Evolutionary conservation across 64 coral and sea anemone genomes (phyloP).

Genomic region (Trachythela sp.): DNA sequence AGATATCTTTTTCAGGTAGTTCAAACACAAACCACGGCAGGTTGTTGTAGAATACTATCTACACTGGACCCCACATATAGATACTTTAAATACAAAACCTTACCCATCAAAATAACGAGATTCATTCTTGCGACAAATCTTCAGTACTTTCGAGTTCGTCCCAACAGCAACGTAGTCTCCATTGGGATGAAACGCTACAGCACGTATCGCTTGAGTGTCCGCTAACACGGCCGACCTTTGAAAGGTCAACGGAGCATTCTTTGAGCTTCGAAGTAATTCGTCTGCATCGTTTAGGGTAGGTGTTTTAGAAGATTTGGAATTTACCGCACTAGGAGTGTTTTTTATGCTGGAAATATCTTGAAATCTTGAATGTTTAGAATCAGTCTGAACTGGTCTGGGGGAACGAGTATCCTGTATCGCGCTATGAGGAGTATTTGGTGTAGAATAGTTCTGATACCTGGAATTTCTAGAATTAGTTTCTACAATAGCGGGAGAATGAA

Average conservation of each 20-base stretch:
- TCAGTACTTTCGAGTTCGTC: conserved; percentile 82
- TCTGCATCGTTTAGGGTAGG: background rate
- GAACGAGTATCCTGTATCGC: background rate
- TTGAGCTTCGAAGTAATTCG: background rate
- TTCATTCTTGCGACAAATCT: conserved; percentile 43
- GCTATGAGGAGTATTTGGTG: too few species aligned
- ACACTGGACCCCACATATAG: too few species aligned
- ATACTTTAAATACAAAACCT: too few species aligned
- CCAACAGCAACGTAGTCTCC: conserved; percentile 92
- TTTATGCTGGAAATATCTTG: background rate
- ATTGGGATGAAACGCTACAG: conserved; percentile 84
- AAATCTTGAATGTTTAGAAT: background rate
- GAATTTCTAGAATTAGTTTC: too few species aligned
- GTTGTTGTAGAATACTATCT: too few species aligned
- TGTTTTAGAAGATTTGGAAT: background rate
- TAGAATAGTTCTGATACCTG: too few species aligned
- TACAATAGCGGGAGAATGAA: too few species aligned
- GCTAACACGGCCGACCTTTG: conserved; percentile 52
- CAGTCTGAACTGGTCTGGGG: background rate
- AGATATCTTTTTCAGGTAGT: too few species aligned
- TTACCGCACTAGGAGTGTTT: background rate
- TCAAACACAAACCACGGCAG: too few species aligned
- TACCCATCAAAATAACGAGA: background rate
- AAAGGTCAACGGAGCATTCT: background rate
- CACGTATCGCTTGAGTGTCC: conserved; percentile 81